Evolutionary conservation across 2,888 invertebrate genomes (phyloP).

Genomic region (Zygothrica quintamaculata): DNA sequence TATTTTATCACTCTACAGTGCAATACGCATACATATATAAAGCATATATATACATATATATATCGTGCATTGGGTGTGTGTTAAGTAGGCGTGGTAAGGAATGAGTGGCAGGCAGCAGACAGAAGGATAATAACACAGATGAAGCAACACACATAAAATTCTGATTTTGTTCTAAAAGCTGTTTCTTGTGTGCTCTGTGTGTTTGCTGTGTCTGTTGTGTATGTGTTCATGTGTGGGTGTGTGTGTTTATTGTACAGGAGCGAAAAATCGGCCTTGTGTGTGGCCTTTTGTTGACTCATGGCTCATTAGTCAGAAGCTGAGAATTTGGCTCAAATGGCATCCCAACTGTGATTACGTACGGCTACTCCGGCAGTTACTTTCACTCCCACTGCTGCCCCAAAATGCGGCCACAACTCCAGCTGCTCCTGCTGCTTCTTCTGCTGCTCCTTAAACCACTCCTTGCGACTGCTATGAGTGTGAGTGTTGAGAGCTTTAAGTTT

Average conservation of each 20-base stretch:
- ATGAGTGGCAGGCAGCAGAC: neutral
- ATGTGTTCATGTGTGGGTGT: too few species aligned
- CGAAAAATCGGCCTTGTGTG: slow-evolving; percentile 3
- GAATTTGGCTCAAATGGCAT: slow-evolving; percentile 15
- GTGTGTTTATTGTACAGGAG: neutral
- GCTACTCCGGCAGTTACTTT: slow-evolving; percentile 1
- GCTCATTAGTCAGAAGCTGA: slow-evolving; percentile 54
- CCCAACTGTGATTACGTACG: slow-evolving; percentile 16
- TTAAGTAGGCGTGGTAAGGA: neutral
- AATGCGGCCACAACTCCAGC: neutral
- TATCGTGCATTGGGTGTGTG: slow-evolving; percentile 1
- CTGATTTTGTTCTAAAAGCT: slow-evolving; percentile 36
- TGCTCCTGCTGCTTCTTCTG: too few species aligned
- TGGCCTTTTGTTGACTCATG: slow-evolving; percentile 49
- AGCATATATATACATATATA: slow-evolving; percentile 5
- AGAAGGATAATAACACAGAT: neutral
- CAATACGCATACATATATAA: slow-evolving; percentile 31
- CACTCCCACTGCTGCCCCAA: slow-evolving; percentile 5
- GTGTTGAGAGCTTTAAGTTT: slow-evolving; percentile 14
- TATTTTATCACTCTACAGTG: slow-evolving; percentile 52
- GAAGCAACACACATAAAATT: slow-evolving; percentile 27
- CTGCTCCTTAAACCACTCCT: too few species aligned
- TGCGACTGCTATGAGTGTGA: too few species aligned
- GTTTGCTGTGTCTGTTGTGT: too few species aligned
- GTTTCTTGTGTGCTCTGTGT: slow-evolving; percentile 10